phyloP scores from a whole-genome alignment of 2,113 vertebrate species.

The Collichthys lucidus region DNA sequence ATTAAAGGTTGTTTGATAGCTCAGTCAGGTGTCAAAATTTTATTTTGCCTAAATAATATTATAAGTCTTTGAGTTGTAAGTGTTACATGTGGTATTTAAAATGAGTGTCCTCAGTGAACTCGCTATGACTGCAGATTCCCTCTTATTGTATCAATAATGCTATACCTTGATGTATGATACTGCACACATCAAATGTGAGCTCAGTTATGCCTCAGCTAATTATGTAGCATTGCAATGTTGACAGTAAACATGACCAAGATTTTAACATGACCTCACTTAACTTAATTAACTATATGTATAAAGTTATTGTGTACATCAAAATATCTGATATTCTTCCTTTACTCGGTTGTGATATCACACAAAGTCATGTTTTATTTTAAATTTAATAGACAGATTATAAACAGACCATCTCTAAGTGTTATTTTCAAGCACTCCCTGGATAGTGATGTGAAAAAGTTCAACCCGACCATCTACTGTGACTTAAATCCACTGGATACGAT shows the following conservation, averaged over 20 bases:
- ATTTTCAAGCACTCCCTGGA: background rate
- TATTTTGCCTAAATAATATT: conserved; percentile 42
- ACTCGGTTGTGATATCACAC: background rate
- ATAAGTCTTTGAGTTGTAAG: conserved; percentile 17
- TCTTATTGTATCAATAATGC: conserved; percentile 11
- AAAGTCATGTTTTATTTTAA: background rate
- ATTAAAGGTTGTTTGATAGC: conserved; percentile 49
- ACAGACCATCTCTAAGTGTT: background rate
- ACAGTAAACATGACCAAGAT: background rate
- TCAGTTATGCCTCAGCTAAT: background rate
- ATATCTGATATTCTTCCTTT: too few species aligned
- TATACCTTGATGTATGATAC: background rate
- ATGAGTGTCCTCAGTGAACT: conserved; percentile 54
- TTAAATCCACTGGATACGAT: background rate
- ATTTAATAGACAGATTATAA: background rate
- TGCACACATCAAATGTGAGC: background rate
- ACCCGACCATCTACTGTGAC: background rate
- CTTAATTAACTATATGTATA: background rate
- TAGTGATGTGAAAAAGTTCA: background rate
- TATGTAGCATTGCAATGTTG: background rate
- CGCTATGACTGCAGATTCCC: background rate
- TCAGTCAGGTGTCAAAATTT: conserved; percentile 40
- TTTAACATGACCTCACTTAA: background rate
- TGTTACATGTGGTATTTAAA: conserved; percentile 4
- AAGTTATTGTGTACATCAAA: background rate